Evolutionary conservation across 2,888 invertebrate species (phyloP).

Genomic region (Phalangium opilio): DNA sequence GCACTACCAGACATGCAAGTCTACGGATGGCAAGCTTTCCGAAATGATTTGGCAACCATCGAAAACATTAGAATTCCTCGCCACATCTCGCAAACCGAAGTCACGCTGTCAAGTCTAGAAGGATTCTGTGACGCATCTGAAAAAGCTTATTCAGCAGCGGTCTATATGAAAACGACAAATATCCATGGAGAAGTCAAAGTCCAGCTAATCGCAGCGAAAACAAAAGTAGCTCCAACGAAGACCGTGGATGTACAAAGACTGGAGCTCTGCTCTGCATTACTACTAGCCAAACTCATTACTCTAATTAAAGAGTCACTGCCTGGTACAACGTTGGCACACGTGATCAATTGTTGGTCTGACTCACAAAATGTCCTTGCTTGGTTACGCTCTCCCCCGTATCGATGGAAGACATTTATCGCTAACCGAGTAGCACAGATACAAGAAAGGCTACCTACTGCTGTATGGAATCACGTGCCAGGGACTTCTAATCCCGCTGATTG

Average conservation of each 20-base stretch:
- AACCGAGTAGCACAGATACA: slow-evolving; percentile 22
- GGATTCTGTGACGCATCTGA: slow-evolving; percentile 21
- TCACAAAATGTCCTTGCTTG: slow-evolving; percentile 18
- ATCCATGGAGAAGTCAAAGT: not conserved
- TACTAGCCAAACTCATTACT: not conserved
- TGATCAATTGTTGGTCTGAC: slow-evolving; percentile 17
- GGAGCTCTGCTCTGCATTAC: slow-evolving; percentile 16
- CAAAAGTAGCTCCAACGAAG: slow-evolving; percentile 20
- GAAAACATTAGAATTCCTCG: slow-evolving; percentile 1
- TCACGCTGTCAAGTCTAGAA: slow-evolving; percentile 6
- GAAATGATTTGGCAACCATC: not conserved
- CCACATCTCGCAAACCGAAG: not conserved
- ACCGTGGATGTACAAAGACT: slow-evolving; percentile 18
- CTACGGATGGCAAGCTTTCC: not conserved
- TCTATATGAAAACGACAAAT: slow-evolving; percentile 15
- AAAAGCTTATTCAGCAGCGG: slow-evolving; percentile 18
- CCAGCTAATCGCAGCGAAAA: slow-evolving; percentile 6
- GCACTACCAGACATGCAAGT: not conserved
- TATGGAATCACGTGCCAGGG: slow-evolving; percentile 13
- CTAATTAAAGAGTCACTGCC: slow-evolving; percentile 1
- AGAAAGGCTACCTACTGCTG: not conserved
- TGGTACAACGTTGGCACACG: not conserved
- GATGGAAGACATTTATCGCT: slow-evolving; percentile 19
- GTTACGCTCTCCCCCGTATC: slow-evolving; percentile 9
- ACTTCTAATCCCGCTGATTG: slow-evolving; percentile 24